These are phyloP conservation scores for Steinernema hermaphroditum DNA, from an alignment of 2,888 invertebrate species.

Conservation along the genomic window DNA sequence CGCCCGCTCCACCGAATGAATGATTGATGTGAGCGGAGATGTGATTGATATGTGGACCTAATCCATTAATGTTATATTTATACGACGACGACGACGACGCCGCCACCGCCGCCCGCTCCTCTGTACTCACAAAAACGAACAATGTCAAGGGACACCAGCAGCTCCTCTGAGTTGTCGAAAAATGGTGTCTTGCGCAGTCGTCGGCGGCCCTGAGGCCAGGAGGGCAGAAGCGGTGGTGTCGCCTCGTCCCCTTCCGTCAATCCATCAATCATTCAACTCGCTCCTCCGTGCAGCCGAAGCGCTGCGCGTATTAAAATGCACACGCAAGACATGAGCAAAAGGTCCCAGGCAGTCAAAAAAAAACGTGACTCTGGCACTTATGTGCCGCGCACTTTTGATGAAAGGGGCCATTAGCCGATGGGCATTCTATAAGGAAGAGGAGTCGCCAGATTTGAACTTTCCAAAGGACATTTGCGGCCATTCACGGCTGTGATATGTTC, in stretches of 20 bases:
- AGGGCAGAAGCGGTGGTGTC: constrained; percentile 8
- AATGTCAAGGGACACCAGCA: background rate
- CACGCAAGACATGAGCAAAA: background rate
- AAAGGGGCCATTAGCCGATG: background rate
- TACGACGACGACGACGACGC: constrained; percentile 3
- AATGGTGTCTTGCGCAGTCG: background rate
- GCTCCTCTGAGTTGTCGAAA: background rate
- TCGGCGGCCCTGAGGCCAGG: background rate
- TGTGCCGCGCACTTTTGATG: constrained; percentile 21
- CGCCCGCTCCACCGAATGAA: constrained; percentile 28
- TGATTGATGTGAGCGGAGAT: constrained; percentile 31
- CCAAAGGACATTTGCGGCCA: background rate
- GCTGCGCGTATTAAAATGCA: constrained; percentile 27
- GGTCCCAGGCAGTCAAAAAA: no score
- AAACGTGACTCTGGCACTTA: no score
- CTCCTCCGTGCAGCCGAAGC: background rate
- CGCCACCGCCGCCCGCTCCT: background rate
- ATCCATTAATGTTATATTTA: constrained; percentile 31
- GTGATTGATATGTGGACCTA: constrained; percentile 31
- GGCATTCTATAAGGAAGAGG: no score
- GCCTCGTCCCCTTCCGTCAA: constrained; percentile 29
- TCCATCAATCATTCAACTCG: constrained; percentile 30
- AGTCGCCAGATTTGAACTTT: background rate
- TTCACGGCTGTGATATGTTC: background rate
- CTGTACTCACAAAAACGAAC: background rate